A percentile compares a stretch with the other conserved stretches of the same genome.
phyloP scores from a whole-genome alignment of 37 sponge, comb jelly and placozoan genomes.

The Axinella damicornis region DNA sequence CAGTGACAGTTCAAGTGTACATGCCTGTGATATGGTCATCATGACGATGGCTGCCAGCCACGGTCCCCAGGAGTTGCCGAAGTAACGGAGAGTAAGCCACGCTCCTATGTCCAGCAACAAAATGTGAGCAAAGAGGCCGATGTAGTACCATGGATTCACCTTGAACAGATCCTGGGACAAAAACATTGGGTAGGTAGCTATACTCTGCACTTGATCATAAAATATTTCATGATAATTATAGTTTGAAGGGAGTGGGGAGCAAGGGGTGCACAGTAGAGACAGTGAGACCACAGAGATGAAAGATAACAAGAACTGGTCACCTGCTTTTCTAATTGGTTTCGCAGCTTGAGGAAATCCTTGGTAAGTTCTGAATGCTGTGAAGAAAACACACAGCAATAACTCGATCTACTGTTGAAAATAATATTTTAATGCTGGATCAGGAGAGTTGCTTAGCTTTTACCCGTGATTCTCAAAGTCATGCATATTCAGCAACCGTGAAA shows the following conservation, averaged over 20 bases:
- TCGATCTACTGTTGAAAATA: not conserved
- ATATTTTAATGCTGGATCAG: too few species aligned
- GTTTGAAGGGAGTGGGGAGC: too few species aligned
- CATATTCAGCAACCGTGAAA: too few species aligned
- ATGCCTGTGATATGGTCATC: conserved; percentile 34
- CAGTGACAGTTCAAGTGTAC: too few species aligned
- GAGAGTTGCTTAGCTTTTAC: too few species aligned
- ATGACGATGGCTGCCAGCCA: conserved; percentile 55
- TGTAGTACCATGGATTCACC: conserved; percentile 56
- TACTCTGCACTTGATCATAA: too few species aligned
- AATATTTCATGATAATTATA: too few species aligned
- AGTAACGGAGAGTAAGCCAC: conserved; percentile 59
- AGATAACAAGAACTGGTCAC: conserved; percentile 14
- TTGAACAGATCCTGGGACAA: conserved; percentile 69
- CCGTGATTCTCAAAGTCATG: too few species aligned
- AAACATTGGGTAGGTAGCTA: too few species aligned
- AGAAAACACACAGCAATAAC: not conserved
- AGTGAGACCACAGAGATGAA: too few species aligned
- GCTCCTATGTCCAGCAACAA: conserved; percentile 45
- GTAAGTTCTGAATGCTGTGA: conserved; percentile 44
- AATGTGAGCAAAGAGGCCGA: conserved; percentile 59
- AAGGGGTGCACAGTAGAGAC: too few species aligned
- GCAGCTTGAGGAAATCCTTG: conserved; percentile 61
- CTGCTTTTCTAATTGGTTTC: conserved; percentile 42
- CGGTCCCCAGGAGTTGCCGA: conserved; percentile 61